Percentiles rank a stretch among this genome's conserved stretches.
These are phyloP conservation scores for Cinara cedri DNA, from an alignment of 2,888 invertebrate species.

Conservation along the genomic window DNA sequence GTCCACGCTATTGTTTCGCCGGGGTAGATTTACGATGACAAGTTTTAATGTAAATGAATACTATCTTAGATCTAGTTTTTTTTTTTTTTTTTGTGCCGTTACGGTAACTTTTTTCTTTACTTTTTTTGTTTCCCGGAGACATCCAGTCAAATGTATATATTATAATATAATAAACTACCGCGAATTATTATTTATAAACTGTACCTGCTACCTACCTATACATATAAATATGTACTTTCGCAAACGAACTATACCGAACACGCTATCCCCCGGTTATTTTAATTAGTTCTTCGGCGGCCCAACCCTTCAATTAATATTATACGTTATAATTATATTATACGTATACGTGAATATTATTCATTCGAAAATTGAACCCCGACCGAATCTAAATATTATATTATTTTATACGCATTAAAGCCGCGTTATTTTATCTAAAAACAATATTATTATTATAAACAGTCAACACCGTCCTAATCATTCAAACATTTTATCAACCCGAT, in stretches of 20 bases:
- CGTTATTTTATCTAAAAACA: too few species aligned
- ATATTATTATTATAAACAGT: too few species aligned
- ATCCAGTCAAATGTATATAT: conserved; percentile 28
- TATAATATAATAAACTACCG: not conserved
- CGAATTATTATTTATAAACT: conserved; percentile 14
- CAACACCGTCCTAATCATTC: too few species aligned
- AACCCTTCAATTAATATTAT: conserved; percentile 41
- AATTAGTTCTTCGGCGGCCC: conserved; percentile 36
- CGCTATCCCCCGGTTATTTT: conserved; percentile 30
- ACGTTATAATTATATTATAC: conserved; percentile 30
- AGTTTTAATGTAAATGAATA: conserved; percentile 38
- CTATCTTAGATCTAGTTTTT: conserved; percentile 31
- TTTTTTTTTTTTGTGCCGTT: not conserved
- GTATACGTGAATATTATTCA: conserved; percentile 12
- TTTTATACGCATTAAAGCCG: too few species aligned
- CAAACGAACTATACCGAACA: not conserved
- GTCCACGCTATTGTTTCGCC: conserved; percentile 40
- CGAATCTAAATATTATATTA: too few species aligned
- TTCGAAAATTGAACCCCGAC: conserved; percentile 18
- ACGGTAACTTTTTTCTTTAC: conserved; percentile 4
- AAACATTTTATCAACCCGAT: too few species aligned
- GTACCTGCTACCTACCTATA: not conserved
- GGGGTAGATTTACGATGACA: conserved; percentile 32
- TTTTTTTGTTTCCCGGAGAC: conserved; percentile 31
- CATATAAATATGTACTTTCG: conserved; percentile 9